Evolutionary conservation across 1,140 invertebrate genomes (phyloP).

Genomic region (Scylla paramamosain): DNA sequence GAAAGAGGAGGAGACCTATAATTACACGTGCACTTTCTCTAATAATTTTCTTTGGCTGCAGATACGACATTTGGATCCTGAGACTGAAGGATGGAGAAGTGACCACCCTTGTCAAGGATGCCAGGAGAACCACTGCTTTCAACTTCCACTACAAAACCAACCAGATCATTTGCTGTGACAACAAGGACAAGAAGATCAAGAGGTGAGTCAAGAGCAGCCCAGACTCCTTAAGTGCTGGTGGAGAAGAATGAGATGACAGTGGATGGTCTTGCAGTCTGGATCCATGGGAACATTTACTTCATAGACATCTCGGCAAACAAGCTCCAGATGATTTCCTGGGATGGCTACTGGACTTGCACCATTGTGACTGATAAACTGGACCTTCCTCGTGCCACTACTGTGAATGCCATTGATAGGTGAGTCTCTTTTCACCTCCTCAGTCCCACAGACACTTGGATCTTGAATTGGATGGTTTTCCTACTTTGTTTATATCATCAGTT

Average conservation of each 20-base stretch:
- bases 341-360: slow-evolving; percentile 87
- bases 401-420: slow-evolving; percentile 87
- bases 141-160: slow-evolving; percentile 94
- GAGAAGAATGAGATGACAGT: too few species aligned
- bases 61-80: slow-evolving; percentile 92
- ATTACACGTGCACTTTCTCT: background rate
- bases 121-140: slow-evolving; percentile 90
- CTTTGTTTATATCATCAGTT: too few species aligned
- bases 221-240: too few species aligned
- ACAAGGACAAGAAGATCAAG: slow-evolving; percentile 92
- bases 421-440: too few species aligned
- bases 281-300: slow-evolving; percentile 88
- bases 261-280: slow-evolving; percentile 90
- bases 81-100: slow-evolving; percentile 89
- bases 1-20: background rate
- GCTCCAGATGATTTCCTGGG: slow-evolving; percentile 82
- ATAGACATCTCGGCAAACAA: slow-evolving; percentile 84
- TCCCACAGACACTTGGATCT: slow-evolving; percentile 6
- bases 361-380: slow-evolving; percentile 86
- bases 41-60: background rate
- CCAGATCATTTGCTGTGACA: slow-evolving; percentile 97
- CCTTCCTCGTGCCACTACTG: slow-evolving; percentile 90
- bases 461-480: too few species aligned
- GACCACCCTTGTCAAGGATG: slow-evolving; percentile 92
- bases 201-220: slow-evolving; percentile 86